Percentiles rank a stretch among this genome's conserved stretches.
Evolutionary conservation across 2,797 vertebrate species (phyloP).

Genomic region (Dromococcyx pavoninus): DNA sequence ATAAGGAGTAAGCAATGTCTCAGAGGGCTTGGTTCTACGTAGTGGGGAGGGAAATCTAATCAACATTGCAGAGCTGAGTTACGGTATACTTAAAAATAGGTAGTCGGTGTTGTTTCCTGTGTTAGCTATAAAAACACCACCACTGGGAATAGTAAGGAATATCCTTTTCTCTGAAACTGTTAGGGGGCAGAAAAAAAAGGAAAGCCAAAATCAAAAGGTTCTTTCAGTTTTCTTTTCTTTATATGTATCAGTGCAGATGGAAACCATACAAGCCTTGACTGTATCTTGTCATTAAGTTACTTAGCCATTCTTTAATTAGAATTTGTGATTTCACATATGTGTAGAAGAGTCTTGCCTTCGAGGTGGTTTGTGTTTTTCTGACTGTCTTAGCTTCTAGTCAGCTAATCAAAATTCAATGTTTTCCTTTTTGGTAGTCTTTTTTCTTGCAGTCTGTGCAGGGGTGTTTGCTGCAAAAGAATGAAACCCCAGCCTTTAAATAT

Average conservation of each 20-base stretch:
- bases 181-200: not conserved
- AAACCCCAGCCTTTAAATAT: not conserved
- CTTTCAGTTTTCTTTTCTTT: not conserved
- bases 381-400: not conserved
- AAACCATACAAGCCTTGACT: not conserved
- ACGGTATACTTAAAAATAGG: slow-evolving; percentile 8
- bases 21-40: not conserved
- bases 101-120: not conserved
- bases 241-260: not conserved
- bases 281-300: not conserved
- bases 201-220: not conserved
- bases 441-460: not conserved
- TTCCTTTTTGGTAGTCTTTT: slow-evolving; percentile 9
- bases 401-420: not conserved
- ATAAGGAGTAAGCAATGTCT: not conserved
- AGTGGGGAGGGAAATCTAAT: not conserved
- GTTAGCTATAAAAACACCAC: not conserved
- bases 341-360: not conserved
- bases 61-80: not conserved
- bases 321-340: not conserved
- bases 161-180: not conserved
- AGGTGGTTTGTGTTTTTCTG: not conserved
- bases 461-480: not conserved
- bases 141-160: not conserved
- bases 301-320: not conserved